These are phyloP conservation scores for Anthoscopus minutus DNA, from an alignment of 2,113 vertebrate genomes.

Conservation along the genomic window DNA sequence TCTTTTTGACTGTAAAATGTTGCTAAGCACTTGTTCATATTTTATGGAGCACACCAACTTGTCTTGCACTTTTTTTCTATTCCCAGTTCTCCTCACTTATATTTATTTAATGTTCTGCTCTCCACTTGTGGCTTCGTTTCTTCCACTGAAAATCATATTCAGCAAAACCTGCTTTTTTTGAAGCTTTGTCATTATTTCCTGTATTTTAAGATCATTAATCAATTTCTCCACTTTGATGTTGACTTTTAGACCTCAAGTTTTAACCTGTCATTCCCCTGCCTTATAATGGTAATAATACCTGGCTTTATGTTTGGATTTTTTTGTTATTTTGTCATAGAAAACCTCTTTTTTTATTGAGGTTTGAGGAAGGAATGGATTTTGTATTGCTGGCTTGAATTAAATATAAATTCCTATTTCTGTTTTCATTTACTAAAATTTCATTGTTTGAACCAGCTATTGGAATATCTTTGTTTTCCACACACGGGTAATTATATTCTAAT, in stretches of 20 bases:
- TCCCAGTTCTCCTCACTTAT: conserved; percentile 13
- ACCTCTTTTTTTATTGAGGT: not conserved
- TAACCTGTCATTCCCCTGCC: not conserved
- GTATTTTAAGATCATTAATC: not conserved
- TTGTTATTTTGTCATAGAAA: not conserved
- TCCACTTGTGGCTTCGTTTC: not conserved
- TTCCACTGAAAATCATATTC: not conserved
- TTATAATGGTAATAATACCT: not conserved
- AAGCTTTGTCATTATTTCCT: not conserved
- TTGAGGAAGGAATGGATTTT: not conserved
- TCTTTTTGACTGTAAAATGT: not conserved
- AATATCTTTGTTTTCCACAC: not conserved
- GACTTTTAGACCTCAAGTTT: not conserved
- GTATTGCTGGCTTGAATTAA: not conserved
- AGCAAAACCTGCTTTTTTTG: not conserved
- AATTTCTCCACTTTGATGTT: not conserved
- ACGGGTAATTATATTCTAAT: not conserved
- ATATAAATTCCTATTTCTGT: not conserved
- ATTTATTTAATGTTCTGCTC: not conserved
- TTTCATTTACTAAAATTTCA: not conserved
- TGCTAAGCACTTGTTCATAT: not conserved
- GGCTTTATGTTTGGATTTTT: not conserved
- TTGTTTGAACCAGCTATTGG: not conserved
- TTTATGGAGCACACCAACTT: conserved; percentile 28
- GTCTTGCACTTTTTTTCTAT: not conserved